Evolutionary conservation across 64 coral and sea anemone species (phyloP).

Genomic region (Montipora sp.): DNA sequence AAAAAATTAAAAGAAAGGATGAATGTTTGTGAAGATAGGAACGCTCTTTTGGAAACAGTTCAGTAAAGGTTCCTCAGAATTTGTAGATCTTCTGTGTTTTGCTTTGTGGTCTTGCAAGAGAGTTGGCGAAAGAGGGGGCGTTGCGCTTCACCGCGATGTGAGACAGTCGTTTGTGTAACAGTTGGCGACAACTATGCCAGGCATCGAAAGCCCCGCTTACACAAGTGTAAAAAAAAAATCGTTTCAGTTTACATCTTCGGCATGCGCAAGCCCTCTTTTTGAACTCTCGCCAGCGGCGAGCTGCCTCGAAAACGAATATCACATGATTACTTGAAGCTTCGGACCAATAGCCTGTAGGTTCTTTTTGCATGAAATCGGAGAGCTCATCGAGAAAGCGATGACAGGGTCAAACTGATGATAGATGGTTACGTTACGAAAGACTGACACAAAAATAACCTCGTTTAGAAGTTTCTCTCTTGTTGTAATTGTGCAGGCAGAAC

Average conservation of each 20-base stretch:
- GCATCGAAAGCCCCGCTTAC: constrained; percentile 20
- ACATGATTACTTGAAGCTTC: neutral
- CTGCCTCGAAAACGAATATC: constrained; percentile 29
- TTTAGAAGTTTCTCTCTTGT: too few relatives aligned
- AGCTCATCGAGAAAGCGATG: neutral
- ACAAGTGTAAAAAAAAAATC: neutral
- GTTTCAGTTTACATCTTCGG: constrained; percentile 83
- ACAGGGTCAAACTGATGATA: constrained; percentile 34
- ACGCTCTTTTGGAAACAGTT: constrained; percentile 39
- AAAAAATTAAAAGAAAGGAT: neutral
- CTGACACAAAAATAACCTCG: neutral
- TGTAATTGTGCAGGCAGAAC: neutral
- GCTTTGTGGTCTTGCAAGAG: neutral
- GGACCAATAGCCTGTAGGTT: constrained; percentile 24
- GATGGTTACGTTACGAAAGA: neutral
- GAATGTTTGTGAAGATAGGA: constrained; percentile 50
- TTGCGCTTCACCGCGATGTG: neutral
- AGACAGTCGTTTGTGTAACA: neutral
- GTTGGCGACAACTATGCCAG: constrained; percentile 43
- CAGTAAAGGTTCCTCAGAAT: constrained; percentile 52
- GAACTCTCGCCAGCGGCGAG: constrained; percentile 62
- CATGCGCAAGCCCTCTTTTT: constrained; percentile 65
- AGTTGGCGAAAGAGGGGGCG: neutral
- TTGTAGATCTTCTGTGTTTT: constrained; percentile 37
- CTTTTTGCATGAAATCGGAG: constrained; percentile 17